phyloP scores from a whole-genome alignment of 1,140 invertebrate genomes.

The Cyrtorhinus lividipennis region DNA sequence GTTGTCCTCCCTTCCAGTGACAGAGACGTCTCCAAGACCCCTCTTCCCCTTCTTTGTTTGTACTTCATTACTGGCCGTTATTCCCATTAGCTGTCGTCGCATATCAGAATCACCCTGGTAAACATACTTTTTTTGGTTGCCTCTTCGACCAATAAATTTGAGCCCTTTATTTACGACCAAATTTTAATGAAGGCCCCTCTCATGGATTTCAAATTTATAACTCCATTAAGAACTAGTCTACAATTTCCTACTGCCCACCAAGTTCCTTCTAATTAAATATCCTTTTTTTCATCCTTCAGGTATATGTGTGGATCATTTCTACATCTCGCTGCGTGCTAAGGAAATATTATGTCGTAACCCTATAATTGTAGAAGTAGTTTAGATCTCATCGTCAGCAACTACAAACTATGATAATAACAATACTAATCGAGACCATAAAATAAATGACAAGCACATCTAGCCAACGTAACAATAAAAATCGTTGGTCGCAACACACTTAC shows the following conservation, averaged over 20 bases:
- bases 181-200: not conserved
- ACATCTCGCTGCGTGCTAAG: too few species aligned
- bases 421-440: too few species aligned
- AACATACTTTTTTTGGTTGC: not conserved
- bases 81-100: conserved; percentile 6
- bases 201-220: not conserved
- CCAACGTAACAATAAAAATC: too few species aligned
- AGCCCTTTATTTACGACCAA: not conserved
- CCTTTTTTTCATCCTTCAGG: too few species aligned
- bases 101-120: conserved; percentile 7
- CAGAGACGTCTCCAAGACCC: not conserved
- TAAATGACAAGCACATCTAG: too few species aligned
- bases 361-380: too few species aligned
- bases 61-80: conserved; percentile 1
- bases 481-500: too few species aligned
- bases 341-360: too few species aligned
- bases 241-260: not conserved
- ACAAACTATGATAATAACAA: too few species aligned
- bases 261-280: too few species aligned
- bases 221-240: not conserved
- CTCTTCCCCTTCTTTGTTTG: not conserved
- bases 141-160: not conserved
- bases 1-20: not conserved
- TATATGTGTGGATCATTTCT: too few species aligned
- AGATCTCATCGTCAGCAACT: too few species aligned